Evolutionary conservation across 2,888 invertebrate species (phyloP).

Genomic region (Drosophila diplacantha): DNA sequence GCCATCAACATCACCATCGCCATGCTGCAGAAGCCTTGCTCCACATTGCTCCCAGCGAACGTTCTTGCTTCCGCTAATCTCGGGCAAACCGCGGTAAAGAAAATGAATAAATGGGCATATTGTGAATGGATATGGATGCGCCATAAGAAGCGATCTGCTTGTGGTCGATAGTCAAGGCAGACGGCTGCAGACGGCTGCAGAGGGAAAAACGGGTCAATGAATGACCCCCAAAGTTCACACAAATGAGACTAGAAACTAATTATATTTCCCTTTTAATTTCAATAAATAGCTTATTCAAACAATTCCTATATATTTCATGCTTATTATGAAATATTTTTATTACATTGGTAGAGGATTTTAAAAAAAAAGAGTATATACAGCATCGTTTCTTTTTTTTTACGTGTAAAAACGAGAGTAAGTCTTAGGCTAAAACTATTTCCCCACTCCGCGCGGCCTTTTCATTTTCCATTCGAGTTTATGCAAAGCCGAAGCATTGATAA

Average conservation of each 20-base stretch:
- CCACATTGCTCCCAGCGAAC: constrained; percentile 18
- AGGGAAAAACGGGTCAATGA: not conserved
- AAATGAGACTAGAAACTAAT: not conserved
- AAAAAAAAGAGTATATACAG: not conserved
- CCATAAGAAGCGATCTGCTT: constrained; percentile 5
- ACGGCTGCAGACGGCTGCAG: constrained; percentile 6
- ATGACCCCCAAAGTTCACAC: not conserved
- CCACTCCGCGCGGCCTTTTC: constrained; percentile 7
- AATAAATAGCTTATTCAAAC: not conserved
- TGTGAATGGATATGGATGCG: constrained; percentile 5
- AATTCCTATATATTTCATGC: no score
- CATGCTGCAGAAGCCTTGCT: constrained; percentile 17
- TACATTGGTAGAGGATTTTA: not conserved
- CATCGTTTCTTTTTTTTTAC: not conserved
- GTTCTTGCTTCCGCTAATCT: constrained; percentile 33
- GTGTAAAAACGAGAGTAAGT: constrained; percentile 22
- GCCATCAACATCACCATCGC: constrained; percentile 1
- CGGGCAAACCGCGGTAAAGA: constrained; percentile 15
- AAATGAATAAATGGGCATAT: constrained; percentile 6
- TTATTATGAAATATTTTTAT: no score
- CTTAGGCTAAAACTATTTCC: constrained; percentile 14
- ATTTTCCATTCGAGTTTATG: constrained; percentile 15
- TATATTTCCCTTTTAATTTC: not conserved
- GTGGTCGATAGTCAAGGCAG: constrained; percentile 1
- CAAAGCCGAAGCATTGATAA: constrained; percentile 36